Conservation (phyloP, 1,140 invertebrate species). For the Arion vulgaris region DNA sequence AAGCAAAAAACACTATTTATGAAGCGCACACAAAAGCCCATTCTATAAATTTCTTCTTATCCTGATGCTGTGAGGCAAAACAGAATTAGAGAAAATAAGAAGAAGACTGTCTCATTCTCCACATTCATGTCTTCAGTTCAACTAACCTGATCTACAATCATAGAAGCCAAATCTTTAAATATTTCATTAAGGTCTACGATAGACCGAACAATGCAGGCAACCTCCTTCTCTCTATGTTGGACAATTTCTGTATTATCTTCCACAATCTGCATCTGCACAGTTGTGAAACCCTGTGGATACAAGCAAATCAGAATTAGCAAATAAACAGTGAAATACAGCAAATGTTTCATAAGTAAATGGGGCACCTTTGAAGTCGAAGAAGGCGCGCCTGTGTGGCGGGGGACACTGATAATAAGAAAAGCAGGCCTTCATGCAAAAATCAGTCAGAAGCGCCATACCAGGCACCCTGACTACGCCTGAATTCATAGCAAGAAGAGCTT, state of each 20-base stretch:
- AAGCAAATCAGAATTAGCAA: background rate
- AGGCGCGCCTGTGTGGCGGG: no score
- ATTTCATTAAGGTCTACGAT: constrained; percentile 95
- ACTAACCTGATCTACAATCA: constrained; percentile 79
- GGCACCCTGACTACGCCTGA: no score
- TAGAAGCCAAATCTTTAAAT: constrained; percentile 83
- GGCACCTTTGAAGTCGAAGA: background rate
- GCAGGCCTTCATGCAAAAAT: background rate
- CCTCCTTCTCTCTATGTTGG: constrained; percentile 88
- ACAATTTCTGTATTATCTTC: constrained; percentile 87
- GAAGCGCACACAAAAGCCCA: no score
- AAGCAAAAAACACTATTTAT: background rate
- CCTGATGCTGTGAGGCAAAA: no score
- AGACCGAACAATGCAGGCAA: constrained; percentile 90
- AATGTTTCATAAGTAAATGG: background rate
- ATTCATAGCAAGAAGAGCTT: no score
- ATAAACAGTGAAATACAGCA: background rate
- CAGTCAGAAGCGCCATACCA: no score
- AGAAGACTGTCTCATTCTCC: no score
- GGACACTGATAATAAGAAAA: no score
- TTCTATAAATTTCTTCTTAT: no score
- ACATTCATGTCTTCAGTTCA: background rate
- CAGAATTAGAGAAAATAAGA: no score
- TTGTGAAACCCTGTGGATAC: constrained; percentile 61
- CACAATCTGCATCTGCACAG: constrained; percentile 83